Base-by-base conservation (phyloP, 2,797 vertebrate species). In the Liasis olivaceus region DNA sequence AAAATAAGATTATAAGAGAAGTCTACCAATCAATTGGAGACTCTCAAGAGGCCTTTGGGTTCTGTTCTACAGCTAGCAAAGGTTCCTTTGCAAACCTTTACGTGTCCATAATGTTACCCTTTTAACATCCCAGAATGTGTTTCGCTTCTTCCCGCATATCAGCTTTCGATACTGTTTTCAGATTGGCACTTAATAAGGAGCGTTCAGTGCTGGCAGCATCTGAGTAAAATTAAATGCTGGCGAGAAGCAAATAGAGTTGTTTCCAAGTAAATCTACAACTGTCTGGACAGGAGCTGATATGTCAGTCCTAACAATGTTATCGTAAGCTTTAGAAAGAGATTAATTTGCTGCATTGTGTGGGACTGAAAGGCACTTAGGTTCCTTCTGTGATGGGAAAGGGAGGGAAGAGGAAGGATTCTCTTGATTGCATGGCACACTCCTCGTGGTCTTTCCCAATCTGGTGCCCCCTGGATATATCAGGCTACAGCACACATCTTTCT, bases 181-280 rank as follows among this genome's bases (percentile, higher is more conserved):
- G 56, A 51, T 58, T 81, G 42, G 92, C 56, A n/a, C 58, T 59
- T 77, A 13, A 90, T 51, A 89, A 87, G 60, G 56, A 28, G 36
- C 28, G 60, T 36, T 62, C 56, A 36, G 9, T 20, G 58, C 85
- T 90, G 47, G 66, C n/a, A 87, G 51, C 36, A 26, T 42, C 85
- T 77, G 47, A 84, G 69, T 86, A 14, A 88, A 90, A 90, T 88
- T 90, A 89, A 88, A 88, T 58, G 64, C 5, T 15, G 56, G 89
- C 22, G 31, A 93, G 66, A 84, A 90, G 42, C 81, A 69, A 90
- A 77, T 86, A 69, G 62, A 87, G 58, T 81, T 20, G 47, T 77
- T 90, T 88, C 85, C 62, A 87, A 87, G 66, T 58, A 77, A 81
- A 66, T 90, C 89, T 81, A 90, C 92, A 56, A 63, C 64, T 87